Base-by-base conservation (phyloP, 2,797 vertebrate species). In the Ceyx erithaca region DNA sequence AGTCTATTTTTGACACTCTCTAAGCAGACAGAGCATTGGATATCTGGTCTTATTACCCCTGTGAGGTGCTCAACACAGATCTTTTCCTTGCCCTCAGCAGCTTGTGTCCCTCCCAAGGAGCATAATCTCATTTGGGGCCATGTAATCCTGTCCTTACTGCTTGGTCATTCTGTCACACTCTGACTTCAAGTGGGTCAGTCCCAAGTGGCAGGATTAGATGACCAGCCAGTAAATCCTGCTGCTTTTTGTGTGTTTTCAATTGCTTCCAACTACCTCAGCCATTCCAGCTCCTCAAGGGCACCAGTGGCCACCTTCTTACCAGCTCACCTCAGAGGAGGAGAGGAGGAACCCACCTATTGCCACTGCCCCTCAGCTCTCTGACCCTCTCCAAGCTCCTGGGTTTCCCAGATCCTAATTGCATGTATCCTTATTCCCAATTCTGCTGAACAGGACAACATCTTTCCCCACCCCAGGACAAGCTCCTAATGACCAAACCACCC, bases 1-100 rank as follows among this genome's bases (percentile, higher is more conserved):
- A 86, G 77, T 94, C 82, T 92, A 82, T 94, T 96, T 95, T 94
- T 87, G 78, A 57, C 66, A 48, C 48, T 89, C 22, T 45, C 40
- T 71, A 37, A 72, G 86, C 59, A 87, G 78, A 49, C 51, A 57
- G 54, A 76, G 28, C 26, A 7, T 23, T 85, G 41, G 59, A 12
- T 75, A 71, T 55, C 66, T 85, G 51, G 19, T 91, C 16, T 79
- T 61, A 28, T 54, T 71, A 66, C n/a, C 16, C 64, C 31, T 67
- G 43, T 10, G 82, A 62, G 33, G 13, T 75, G 40, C 40, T 75
- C 68, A 40, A 4, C 12, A 26, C 31, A 31, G 48, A 66, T 66
- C 55, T 57, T 69, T 87, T 63, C 48, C 31, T 31, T 82, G 37
- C 28, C 23, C 52, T n/a, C 30, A 91, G 48, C 63, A 92, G 40